These are phyloP conservation scores for Epicampocera succincta DNA, from an alignment of 2,888 invertebrate species.

Conservation along the genomic window DNA sequence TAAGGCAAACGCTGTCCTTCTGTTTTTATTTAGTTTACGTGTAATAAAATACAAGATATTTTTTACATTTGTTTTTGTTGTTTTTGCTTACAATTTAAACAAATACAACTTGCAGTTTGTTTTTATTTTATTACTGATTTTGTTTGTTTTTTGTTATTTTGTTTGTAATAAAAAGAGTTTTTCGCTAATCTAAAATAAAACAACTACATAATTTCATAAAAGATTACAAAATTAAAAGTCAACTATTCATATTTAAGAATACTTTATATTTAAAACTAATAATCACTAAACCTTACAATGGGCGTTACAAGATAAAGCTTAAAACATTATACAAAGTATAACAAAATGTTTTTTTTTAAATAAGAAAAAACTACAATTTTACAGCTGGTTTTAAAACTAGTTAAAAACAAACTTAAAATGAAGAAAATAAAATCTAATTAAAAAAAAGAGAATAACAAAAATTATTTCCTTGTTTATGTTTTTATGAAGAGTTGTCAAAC, in stretches of 20 bases:
- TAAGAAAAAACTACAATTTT: constrained; percentile 20
- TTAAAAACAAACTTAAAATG: constrained; percentile 28
- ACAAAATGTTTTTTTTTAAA: not conserved
- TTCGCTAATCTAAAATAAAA: constrained; percentile 62
- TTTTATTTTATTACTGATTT: constrained; percentile 51
- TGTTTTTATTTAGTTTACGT: constrained; percentile 80
- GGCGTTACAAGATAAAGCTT: constrained; percentile 14
- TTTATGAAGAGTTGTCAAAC: constrained; percentile 27
- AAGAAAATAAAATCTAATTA: constrained; percentile 22
- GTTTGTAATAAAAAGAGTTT: constrained; percentile 64
- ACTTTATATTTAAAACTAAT: constrained; percentile 34
- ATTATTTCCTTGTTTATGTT: not conserved
- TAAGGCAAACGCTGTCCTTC: constrained; percentile 81
- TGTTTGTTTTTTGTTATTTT: constrained; percentile 24
- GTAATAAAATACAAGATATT: constrained; percentile 81
- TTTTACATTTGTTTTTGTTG: constrained; percentile 73
- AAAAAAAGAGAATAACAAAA: constrained; percentile 17
- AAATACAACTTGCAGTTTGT: constrained; percentile 76
- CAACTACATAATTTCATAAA: constrained; percentile 33
- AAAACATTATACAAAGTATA: constrained; percentile 23
- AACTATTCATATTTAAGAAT: constrained; percentile 31
- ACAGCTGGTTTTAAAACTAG: constrained; percentile 18
- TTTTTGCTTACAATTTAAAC: constrained; percentile 73
- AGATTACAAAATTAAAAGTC: constrained; percentile 55
- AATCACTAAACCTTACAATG: constrained; percentile 36